Conservation (phyloP, 1,140 invertebrate species). For the Nilaparvata lugens region DNA sequence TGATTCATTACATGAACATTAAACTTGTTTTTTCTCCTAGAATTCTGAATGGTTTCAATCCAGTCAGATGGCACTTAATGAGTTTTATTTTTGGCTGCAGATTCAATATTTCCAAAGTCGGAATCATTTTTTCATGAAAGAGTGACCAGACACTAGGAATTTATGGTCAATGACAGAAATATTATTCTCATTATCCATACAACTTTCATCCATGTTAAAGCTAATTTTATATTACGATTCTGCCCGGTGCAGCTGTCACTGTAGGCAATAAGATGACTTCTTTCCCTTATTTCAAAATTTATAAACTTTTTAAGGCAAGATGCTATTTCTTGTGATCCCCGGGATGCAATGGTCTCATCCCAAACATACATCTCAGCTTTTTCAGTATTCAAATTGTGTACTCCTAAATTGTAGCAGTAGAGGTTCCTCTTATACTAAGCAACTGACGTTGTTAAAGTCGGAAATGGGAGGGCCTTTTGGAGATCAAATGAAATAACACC, state of each 20-base stretch:
- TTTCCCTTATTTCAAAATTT: neutral
- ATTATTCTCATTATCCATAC: neutral
- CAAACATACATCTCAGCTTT: constrained; percentile 21
- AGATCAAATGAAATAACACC: constrained; percentile 5
- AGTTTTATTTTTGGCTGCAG: neutral
- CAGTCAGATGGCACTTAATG: neutral
- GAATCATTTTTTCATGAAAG: neutral
- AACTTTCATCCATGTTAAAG: constrained; percentile 21
- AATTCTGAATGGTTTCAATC: neutral
- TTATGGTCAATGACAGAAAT: neutral
- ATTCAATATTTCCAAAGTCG: neutral
- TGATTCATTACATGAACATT: constrained; percentile 2
- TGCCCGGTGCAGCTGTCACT: constrained; percentile 17
- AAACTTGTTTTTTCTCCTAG: constrained; percentile 6
- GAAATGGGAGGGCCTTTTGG: constrained; percentile 17
- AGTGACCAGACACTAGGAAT: neutral
- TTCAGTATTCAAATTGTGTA: constrained; percentile 18
- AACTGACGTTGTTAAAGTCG: constrained; percentile 4
- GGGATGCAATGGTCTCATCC: constrained; percentile 18
- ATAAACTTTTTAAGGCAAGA: neutral
- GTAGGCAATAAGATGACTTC: constrained; percentile 5
- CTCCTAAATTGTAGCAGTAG: constrained; percentile 18
- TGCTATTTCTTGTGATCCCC: constrained; percentile 22
- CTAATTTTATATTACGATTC: constrained; percentile 17
- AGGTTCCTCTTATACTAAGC: constrained; percentile 21